Base-by-base conservation (phyloP, 2,888 invertebrate genomes). In the Melanotus villosus region DNA sequence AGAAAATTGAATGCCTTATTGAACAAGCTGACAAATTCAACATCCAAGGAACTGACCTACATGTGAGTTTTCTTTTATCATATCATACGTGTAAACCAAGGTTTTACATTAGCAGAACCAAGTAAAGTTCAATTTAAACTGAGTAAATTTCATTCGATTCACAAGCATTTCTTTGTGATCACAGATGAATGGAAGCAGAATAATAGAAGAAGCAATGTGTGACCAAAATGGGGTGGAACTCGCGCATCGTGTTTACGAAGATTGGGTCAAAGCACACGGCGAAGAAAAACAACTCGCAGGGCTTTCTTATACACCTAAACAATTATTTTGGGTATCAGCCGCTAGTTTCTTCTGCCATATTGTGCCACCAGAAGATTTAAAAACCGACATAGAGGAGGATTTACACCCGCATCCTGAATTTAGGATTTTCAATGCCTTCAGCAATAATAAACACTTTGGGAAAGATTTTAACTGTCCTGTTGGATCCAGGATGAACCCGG, bases 211-310 rank as follows among this genome's bases (percentile, higher is more conserved):
- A 83, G 97, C 97, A 83, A 97, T 97, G 66, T 97, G 97, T 0
- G 97, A 97, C 82, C 97, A 96, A 82, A 96, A 96, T 1, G 97
- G 97, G 1, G 91, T 97, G 73, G 96, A 96, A 82, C 93, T 97
- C 83, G 94, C 97, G 0, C 97, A 84, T 76, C 74, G 81, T 57
- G 83, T 83, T 50, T 84, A 84, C 70, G 75, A 79, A 32, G 77
- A 73, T 56, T 83, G 82, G 83, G 76, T 80, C 57, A 72, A 75
- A 21, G 75, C 80, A n/a, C 75, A 82, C 62, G 82, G 81, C 19
- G 78, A 80, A 59, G 84, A 84, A 70, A 75, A 77, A 3, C 70
- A 59, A 63, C 73, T 84, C 58, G 82, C 83, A 0, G 83, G 83
- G 18, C 63, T 84, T 41, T 78, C 78, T 36, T 82, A 79, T 75